A percentile compares a stretch with the other conserved stretches of the same genome.
Conservation (phyloP, 2,797 vertebrate genomes). For the Darevskia mixta region DNA sequence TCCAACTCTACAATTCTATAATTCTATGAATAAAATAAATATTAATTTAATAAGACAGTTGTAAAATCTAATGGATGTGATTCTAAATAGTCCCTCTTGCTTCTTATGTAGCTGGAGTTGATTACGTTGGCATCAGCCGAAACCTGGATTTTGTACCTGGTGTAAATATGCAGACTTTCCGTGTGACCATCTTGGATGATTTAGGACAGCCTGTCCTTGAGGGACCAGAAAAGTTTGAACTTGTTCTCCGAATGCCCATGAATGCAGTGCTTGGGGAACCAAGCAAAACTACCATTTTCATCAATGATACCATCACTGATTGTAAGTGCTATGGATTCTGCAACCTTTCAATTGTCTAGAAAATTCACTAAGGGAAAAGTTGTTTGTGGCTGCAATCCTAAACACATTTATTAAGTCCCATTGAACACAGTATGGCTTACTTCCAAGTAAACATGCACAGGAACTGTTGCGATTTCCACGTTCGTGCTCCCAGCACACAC, state of each 20-base stretch:
- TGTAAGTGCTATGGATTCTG: slow-evolving; percentile 74
- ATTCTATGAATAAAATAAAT: no score
- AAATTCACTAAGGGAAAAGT: background rate
- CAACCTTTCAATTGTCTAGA: background rate
- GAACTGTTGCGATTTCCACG: no score
- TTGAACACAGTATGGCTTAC: background rate
- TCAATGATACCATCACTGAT: slow-evolving; percentile 85
- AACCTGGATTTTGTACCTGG: slow-evolving; percentile 89
- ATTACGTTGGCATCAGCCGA: slow-evolving; percentile 87
- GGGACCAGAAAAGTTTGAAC: slow-evolving; percentile 87
- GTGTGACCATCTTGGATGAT: slow-evolving; percentile 87
- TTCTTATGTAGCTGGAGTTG: slow-evolving; percentile 82
- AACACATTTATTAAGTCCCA: background rate
- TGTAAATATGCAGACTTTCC: slow-evolving; percentile 86
- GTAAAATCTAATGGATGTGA: no score
- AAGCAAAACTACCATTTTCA: slow-evolving; percentile 85
- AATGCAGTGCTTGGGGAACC: slow-evolving; percentile 87
- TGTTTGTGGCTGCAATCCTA: background rate
- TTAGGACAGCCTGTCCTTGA: slow-evolving; percentile 87
- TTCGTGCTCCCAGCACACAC: background rate
- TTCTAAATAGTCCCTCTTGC: background rate
- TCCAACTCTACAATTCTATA: no score
- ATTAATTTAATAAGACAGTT: no score
- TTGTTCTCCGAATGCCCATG: slow-evolving; percentile 86
- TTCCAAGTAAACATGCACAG: no score